phyloP scores from a whole-genome alignment of 2,888 invertebrate species.

The Ornithoptera priamus region DNA sequence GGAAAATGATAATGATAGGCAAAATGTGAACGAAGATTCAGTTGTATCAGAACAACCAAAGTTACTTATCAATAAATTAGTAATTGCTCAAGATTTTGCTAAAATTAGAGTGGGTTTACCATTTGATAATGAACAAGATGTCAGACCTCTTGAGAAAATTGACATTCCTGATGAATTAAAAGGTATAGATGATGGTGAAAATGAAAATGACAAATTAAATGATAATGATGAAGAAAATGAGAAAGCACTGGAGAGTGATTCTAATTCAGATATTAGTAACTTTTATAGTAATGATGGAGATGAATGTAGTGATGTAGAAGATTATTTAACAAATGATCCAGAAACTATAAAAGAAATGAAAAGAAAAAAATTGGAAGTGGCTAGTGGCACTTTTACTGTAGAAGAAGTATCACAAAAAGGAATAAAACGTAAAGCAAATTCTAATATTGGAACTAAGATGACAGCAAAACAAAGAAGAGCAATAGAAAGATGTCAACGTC shows the following conservation, averaged over 20 bases:
- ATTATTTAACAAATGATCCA: slow-evolving; percentile 68
- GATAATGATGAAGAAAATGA: slow-evolving; percentile 42
- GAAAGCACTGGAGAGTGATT: slow-evolving; percentile 60
- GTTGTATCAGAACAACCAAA: slow-evolving; percentile 50
- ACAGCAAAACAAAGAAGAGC: slow-evolving; percentile 90
- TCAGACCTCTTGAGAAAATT: slow-evolving; percentile 79
- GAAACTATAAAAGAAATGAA: slow-evolving; percentile 72
- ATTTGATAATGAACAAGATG: slow-evolving; percentile 83
- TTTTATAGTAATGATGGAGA: slow-evolving; percentile 85
- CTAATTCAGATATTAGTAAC: slow-evolving; percentile 83
- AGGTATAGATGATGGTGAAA: slow-evolving; percentile 67
- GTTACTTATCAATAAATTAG: slow-evolving; percentile 66
- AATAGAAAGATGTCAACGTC: slow-evolving; percentile 85
- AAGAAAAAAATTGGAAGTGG: slow-evolving; percentile 70
- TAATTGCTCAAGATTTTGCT: slow-evolving; percentile 88
- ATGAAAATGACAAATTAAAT: slow-evolving; percentile 49
- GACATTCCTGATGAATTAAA: slow-evolving; percentile 63
- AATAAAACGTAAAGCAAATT: slow-evolving; percentile 51
- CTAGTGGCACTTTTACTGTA: slow-evolving; percentile 77
- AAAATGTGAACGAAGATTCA: slow-evolving; percentile 49
- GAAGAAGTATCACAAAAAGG: slow-evolving; percentile 71
- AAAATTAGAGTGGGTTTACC: slow-evolving; percentile 88
- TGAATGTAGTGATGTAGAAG: slow-evolving; percentile 76
- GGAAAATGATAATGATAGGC: slow-evolving; percentile 31
- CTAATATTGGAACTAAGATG: slow-evolving; percentile 70